These are phyloP conservation scores for Muscidifurax raptorellus DNA, from an alignment of 1,140 invertebrate species.

Conservation along the genomic window DNA sequence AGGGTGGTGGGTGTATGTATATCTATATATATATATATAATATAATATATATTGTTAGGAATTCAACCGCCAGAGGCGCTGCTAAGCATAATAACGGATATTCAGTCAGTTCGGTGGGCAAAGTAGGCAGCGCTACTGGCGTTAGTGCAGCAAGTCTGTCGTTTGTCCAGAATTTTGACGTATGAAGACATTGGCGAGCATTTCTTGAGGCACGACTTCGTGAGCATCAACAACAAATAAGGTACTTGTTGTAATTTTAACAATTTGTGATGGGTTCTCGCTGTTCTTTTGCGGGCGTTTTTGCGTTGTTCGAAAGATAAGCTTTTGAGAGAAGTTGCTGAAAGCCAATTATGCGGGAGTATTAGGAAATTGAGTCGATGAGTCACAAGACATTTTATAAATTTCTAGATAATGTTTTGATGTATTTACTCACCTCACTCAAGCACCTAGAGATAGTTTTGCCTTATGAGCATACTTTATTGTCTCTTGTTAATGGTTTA, in stretches of 20 bases:
- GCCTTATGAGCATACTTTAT: neutral
- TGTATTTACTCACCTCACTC: neutral
- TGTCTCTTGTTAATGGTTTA: neutral
- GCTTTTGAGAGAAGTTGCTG: neutral
- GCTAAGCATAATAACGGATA: too few species aligned
- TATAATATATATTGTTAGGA: too few species aligned
- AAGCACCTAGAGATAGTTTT: too few species aligned
- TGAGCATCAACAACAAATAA: neutral
- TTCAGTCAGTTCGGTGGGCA: too few species aligned
- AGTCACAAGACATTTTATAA: slow-evolving; percentile 6
- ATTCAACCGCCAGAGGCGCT: too few species aligned
- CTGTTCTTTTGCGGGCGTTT: neutral
- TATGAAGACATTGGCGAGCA: slow-evolving; percentile 4
- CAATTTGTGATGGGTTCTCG: neutral
- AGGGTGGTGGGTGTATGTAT: too few species aligned
- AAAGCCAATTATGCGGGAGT: neutral
- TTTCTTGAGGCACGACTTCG: neutral
- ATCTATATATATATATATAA: too few species aligned
- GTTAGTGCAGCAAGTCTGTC: too few species aligned
- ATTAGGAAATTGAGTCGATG: neutral
- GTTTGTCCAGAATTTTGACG: slow-evolving; percentile 35
- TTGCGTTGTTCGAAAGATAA: neutral
- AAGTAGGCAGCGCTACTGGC: too few species aligned
- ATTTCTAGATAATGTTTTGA: slow-evolving; percentile 30
- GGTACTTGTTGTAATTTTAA: neutral